phyloP scores from a whole-genome alignment of 2,888 invertebrate species.

The Ectemnius cavifrons region DNA sequence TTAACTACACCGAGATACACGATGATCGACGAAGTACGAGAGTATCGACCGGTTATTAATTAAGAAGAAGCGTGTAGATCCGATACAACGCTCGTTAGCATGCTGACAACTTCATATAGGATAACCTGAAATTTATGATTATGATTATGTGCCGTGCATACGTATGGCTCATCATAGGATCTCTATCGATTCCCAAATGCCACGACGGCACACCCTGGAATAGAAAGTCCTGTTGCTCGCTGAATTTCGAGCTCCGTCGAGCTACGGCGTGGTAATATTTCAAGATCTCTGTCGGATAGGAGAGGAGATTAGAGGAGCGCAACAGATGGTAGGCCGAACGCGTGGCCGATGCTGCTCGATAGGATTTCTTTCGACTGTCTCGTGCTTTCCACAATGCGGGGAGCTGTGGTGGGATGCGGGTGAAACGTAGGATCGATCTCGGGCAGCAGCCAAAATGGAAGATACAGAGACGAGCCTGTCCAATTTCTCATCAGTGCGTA shows the following conservation, averaged over 20 bases:
- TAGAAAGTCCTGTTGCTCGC: constrained; percentile 7
- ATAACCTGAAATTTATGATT: neutral
- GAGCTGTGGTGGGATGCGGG: neutral
- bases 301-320: constrained; percentile 54
- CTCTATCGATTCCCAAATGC: constrained; percentile 1
- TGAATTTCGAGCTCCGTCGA: constrained; percentile 20
- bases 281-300: constrained; percentile 33
- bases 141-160: neutral
- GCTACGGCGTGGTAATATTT: constrained; percentile 25
- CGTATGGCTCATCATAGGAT: neutral
- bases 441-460: too few species aligned
- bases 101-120: neutral
- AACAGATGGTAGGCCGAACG: constrained; percentile 70
- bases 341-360: constrained; percentile 58
- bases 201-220: constrained; percentile 1
- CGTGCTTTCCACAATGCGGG: constrained; percentile 8
- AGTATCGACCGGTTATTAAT: too few species aligned
- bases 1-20: too few species aligned
- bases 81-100: too few species aligned
- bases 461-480: too few species aligned
- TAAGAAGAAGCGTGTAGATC: too few species aligned
- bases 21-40: too few species aligned
- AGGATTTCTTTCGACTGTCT: constrained; percentile 36
- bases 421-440: too few species aligned
- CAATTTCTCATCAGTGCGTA: too few species aligned